Percentiles rank a stretch among this genome's conserved stretches.
phyloP scores from a whole-genome alignment of 2,113 vertebrate species.

The Tympanuchus pallidicinctus region DNA sequence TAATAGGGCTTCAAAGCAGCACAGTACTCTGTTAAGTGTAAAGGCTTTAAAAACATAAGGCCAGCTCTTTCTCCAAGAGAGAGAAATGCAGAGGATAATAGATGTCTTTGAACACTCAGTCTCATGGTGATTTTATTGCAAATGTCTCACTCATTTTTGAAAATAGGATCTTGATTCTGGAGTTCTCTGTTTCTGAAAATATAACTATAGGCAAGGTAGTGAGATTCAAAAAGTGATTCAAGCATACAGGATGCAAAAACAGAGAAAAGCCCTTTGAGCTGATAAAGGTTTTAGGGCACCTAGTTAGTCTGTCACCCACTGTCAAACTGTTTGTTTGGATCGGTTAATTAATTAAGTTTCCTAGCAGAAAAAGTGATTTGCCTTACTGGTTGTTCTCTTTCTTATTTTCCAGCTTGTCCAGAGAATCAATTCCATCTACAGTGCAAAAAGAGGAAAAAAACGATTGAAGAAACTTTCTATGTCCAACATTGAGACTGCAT shows the following conservation, averaged over 20 bases:
- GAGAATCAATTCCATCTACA: slow-evolving; percentile 99
- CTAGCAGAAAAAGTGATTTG: not conserved
- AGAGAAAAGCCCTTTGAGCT: not conserved
- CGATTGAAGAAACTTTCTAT: slow-evolving; percentile 94
- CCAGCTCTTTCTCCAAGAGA: not conserved
- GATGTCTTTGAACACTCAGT: not conserved
- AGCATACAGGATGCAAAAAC: too few species aligned
- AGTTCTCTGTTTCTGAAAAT: not conserved
- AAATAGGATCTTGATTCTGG: not conserved
- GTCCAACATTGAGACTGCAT: slow-evolving; percentile 92
- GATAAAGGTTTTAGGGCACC: not conserved
- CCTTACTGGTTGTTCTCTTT: not conserved
- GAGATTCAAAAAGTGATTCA: not conserved
- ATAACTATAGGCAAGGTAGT: not conserved
- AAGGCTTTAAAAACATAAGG: not conserved
- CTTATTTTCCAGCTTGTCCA: slow-evolving; percentile 89
- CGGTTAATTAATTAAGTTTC: not conserved
- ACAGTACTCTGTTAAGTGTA: not conserved
- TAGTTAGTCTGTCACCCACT: not conserved
- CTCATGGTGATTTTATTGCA: not conserved
- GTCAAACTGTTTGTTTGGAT: not conserved
- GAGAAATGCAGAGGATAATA: not conserved
- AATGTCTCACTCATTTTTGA: not conserved
- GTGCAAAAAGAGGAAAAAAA: slow-evolving; percentile 97
- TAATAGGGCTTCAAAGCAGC: not conserved